phyloP scores from a whole-genome alignment of 1,140 invertebrate genomes.

The Harpegnathos saltator region DNA sequence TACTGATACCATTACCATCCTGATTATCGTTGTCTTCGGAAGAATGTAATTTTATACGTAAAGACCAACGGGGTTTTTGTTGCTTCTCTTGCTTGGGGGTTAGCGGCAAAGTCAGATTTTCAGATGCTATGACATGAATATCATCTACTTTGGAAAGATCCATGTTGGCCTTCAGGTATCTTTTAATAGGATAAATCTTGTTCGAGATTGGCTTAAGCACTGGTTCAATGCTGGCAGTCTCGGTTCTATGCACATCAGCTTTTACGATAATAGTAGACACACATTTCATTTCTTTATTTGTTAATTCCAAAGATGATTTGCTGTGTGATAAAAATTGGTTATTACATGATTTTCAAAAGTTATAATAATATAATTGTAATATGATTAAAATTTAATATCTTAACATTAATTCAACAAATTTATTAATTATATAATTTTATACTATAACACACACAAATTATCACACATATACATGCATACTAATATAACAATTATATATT shows the following conservation, averaged over 20 bases:
- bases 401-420: conserved; percentile 44
- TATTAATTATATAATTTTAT: conserved; percentile 20
- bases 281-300: conserved; percentile 64
- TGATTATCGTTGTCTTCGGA: conserved; percentile 43
- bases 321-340: conserved; percentile 54
- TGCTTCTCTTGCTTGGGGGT: conserved; percentile 8
- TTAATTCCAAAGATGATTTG: conserved; percentile 73
- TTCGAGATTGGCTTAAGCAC: background rate
- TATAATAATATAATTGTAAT: too few species aligned
- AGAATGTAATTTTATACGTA: conserved; percentile 77
- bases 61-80: conserved; percentile 77
- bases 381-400: background rate
- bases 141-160: conserved; percentile 66
- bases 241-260: conserved; percentile 76
- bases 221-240: conserved; percentile 32
- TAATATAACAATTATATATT: conserved; percentile 9
- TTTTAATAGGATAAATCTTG: conserved; percentile 15
- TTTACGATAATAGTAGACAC: conserved; percentile 75
- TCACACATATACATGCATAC: too few species aligned
- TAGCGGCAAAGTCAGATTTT: conserved; percentile 43
- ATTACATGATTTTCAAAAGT: background rate
- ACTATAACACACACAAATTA: too few species aligned
- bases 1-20: conserved; percentile 69
- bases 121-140: conserved; percentile 69
- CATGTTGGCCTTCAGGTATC: conserved; percentile 22